Percentiles rank a stretch among this genome's conserved stretches.
Conservation (phyloP, 30 jellyfish, hydroid and myxozoan species). For the Aurelia sp. region DNA sequence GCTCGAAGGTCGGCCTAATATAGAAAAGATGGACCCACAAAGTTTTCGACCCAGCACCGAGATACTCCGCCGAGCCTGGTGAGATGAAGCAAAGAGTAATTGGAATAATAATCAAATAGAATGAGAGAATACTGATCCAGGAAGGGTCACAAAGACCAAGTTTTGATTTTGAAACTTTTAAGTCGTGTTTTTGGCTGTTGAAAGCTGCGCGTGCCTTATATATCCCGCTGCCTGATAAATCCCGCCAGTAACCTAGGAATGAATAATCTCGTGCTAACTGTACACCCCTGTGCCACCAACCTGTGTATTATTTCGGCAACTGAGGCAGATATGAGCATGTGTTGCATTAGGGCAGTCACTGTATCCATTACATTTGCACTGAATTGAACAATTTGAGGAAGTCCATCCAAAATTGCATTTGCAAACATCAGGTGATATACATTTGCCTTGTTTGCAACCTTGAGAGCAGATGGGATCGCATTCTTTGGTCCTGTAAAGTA, state of each 20-base stretch:
- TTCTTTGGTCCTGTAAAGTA: not conserved
- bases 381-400: slow-evolving; percentile 70
- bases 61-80: too few species aligned
- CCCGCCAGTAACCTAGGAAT: not conserved
- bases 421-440: slow-evolving; percentile 84
- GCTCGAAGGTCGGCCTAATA: too few species aligned
- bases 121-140: too few species aligned
- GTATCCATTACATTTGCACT: slow-evolving; percentile 93
- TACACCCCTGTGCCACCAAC: slow-evolving; percentile 20
- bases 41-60: too few species aligned
- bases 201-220: too few species aligned
- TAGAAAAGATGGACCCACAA: too few species aligned
- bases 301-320: slow-evolving; percentile 82
- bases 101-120: too few species aligned
- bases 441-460: slow-evolving; percentile 82
- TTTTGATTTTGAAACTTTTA: too few species aligned
- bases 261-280: not conserved
- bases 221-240: too few species aligned
- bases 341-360: slow-evolving; percentile 90
- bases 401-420: slow-evolving; percentile 95
- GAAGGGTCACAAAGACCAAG: too few species aligned
- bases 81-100: too few species aligned
- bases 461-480: slow-evolving; percentile 86
- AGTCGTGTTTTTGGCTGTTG: too few species aligned
- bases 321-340: slow-evolving; percentile 74